Evolutionary conservation across 2,113 vertebrate species (phyloP).

Genomic region (Chaenogobius annularis): DNA sequence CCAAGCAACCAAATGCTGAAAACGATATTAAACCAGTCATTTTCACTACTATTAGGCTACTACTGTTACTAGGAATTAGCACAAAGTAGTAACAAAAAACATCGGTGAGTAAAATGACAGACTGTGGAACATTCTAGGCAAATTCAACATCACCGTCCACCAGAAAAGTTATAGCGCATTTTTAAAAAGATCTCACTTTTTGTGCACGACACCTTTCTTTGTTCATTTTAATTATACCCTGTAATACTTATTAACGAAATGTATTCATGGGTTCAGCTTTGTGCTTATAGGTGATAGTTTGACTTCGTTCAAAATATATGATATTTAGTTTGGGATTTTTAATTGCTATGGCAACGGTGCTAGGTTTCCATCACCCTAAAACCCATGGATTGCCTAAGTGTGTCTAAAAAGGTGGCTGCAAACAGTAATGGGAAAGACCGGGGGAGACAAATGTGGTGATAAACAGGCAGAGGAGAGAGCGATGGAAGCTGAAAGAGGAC

Average conservation of each 20-base stretch:
- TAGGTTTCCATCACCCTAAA: too few relatives aligned
- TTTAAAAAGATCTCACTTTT: background rate
- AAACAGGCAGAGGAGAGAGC: constrained; percentile 20
- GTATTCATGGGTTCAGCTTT: too few relatives aligned
- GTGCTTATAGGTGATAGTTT: too few relatives aligned
- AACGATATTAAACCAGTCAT: background rate
- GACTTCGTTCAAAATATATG: too few relatives aligned
- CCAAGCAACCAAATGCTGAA: background rate
- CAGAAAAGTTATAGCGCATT: background rate
- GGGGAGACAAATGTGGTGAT: constrained; percentile 35
- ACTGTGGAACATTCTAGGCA: too few relatives aligned
- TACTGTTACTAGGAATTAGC: background rate
- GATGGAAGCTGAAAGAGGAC: constrained; percentile 42
- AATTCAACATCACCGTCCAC: too few relatives aligned
- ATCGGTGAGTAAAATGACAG: too few relatives aligned
- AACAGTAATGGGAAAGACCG: constrained; percentile 3
- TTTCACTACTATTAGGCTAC: background rate
- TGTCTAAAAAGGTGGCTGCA: constrained; percentile 7
- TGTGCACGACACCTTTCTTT: background rate
- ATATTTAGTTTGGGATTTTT: too few relatives aligned
- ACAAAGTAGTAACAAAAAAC: background rate
- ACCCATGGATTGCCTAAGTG: background rate
- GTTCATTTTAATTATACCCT: background rate
- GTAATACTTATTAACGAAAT: background rate
- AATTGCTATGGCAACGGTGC: too few relatives aligned